Conservation (phyloP, 2,113 vertebrate genomes). For the Amblyopsis rosae region DNA sequence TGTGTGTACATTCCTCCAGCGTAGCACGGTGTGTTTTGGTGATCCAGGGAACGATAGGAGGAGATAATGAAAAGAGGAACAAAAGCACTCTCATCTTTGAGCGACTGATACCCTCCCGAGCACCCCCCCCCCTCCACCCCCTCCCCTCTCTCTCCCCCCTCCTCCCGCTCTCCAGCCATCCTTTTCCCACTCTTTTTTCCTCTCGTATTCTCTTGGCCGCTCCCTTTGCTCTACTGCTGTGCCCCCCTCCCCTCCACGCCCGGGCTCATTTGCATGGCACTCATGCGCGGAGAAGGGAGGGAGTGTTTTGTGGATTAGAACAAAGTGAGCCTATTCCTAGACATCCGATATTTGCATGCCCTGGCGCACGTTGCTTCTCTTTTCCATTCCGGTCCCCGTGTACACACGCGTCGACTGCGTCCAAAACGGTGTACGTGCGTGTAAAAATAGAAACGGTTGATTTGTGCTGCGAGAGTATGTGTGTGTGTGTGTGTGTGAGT, state of each 20-base stretch:
- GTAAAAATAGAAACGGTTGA: constrained; percentile 69
- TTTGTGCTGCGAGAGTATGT: constrained; percentile 23
- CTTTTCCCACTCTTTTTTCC: constrained; percentile 56
- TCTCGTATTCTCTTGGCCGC: constrained; percentile 43
- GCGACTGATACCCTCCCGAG: constrained; percentile 76
- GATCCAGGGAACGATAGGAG: constrained; percentile 80
- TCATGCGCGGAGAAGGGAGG: constrained; percentile 70
- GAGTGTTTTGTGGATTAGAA: constrained; percentile 78
- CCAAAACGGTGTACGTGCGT: constrained; percentile 40
- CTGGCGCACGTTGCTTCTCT: constrained; percentile 24
- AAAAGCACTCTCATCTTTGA: constrained; percentile 81
- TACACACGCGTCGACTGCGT: constrained; percentile 50
- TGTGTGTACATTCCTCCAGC: constrained; percentile 76
- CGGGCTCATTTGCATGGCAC: constrained; percentile 82
- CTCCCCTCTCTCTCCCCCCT: constrained; percentile 51
- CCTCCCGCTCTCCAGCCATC: constrained; percentile 42
- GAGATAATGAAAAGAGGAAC: constrained; percentile 84
- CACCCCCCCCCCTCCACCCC: constrained; percentile 54
- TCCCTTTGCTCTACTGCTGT: no score
- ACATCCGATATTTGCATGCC: constrained; percentile 58
- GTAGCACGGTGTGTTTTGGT: constrained; percentile 71
- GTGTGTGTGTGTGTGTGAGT: constrained; percentile 31
- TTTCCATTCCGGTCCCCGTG: constrained; percentile 26
- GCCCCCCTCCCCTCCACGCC: constrained; percentile 45
- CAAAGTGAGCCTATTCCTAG: constrained; percentile 65